These are phyloP conservation scores for Pollenia angustigena DNA, from an alignment of 2,888 invertebrate genomes.

Conservation along the genomic window DNA sequence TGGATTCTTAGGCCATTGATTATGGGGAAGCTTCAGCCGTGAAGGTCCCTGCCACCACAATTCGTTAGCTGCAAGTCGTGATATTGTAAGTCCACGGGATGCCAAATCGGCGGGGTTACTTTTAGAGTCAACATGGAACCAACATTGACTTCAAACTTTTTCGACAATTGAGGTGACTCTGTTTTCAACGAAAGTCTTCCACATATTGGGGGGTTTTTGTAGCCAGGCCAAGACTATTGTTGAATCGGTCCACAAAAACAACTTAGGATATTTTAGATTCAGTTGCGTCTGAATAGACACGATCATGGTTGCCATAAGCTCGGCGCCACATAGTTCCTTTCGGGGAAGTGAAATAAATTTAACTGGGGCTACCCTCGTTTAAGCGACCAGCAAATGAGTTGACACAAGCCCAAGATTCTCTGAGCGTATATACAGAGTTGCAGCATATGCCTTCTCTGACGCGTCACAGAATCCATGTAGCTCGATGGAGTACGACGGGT, in stretches of 20 bases:
- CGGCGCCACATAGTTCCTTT: conserved; percentile 4
- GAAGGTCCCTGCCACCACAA: conserved; percentile 1
- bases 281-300: neutral
- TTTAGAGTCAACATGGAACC: conserved; percentile 4
- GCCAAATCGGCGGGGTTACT: neutral
- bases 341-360: conserved; percentile 13
- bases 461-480: neutral
- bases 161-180: neutral
- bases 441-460: neutral
- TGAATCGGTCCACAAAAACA: conserved; percentile 24
- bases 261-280: neutral
- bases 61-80: neutral
- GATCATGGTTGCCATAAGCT: neutral
- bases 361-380: conserved; percentile 3
- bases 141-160: neutral
- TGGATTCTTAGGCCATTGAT: neutral
- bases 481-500: neutral
- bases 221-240: conserved; percentile 7
- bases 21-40: neutral
- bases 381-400: neutral
- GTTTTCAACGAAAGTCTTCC: conserved; percentile 6
- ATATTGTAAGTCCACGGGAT: neutral
- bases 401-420: neutral
- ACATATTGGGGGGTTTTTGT: neutral
- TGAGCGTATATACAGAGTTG: neutral